These are phyloP conservation scores for Lamproptera curius DNA, from an alignment of 2,888 invertebrate genomes.

Conservation along the genomic window DNA sequence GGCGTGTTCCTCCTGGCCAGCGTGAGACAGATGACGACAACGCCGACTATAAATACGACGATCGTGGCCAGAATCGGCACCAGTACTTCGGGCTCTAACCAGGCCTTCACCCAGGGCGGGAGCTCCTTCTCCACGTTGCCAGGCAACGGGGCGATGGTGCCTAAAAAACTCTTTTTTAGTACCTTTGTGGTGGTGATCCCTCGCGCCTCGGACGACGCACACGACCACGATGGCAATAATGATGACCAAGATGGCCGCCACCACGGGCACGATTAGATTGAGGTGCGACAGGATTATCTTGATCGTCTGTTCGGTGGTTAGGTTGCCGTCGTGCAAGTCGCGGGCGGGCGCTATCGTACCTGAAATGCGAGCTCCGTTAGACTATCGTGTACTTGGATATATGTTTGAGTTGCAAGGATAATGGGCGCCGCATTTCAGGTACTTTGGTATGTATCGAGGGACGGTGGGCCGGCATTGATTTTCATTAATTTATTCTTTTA, in stretches of 20 bases:
- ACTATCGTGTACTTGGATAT: slow-evolving; percentile 13
- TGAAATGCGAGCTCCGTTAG: slow-evolving; percentile 82
- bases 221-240: slow-evolving; percentile 95
- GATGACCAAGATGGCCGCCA: slow-evolving; percentile 94
- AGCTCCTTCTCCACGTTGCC: slow-evolving; percentile 77
- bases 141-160: slow-evolving; percentile 89
- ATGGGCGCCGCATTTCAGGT: slow-evolving; percentile 75
- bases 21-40: slow-evolving; percentile 94
- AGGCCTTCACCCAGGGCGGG: slow-evolving; percentile 88
- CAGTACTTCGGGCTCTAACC: slow-evolving; percentile 93
- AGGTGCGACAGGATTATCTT: slow-evolving; percentile 93
- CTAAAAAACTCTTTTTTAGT: slow-evolving; percentile 77
- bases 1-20: slow-evolving; percentile 90
- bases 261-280: slow-evolving; percentile 95
- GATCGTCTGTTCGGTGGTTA: slow-evolving; percentile 89
- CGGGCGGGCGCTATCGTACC: slow-evolving; percentile 94
- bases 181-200: slow-evolving; percentile 92
- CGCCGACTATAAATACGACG: slow-evolving; percentile 93
- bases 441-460: slow-evolving; percentile 28
- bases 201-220: slow-evolving; percentile 92
- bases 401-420: slow-evolving; percentile 16
- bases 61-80: slow-evolving; percentile 94
- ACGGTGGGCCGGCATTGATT: neutral
- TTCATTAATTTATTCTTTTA: neutral
- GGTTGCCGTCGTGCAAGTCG: slow-evolving; percentile 83